Evolutionary conservation across 2,113 vertebrate species (phyloP).

Genomic region (Anseranas semipalmata): DNA sequence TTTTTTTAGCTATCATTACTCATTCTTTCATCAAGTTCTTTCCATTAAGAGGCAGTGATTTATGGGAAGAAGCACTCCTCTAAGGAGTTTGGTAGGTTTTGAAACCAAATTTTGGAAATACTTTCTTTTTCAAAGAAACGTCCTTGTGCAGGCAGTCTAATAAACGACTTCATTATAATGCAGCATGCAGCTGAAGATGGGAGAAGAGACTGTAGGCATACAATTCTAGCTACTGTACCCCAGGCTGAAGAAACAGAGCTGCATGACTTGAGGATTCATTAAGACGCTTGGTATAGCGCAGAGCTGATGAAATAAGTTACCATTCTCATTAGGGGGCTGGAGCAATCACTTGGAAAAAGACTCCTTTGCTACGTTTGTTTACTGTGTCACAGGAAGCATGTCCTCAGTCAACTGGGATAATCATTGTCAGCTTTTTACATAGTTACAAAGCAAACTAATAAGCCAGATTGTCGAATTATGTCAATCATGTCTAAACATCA

Average conservation of each 20-base stretch:
- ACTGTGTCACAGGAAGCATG: conserved; percentile 14
- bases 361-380: conserved; percentile 29
- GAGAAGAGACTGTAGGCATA: not conserved
- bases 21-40: conserved; percentile 41
- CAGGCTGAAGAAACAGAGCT: not conserved
- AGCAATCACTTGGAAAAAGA: conserved; percentile 52
- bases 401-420: conserved; percentile 53
- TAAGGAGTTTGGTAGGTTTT: conserved; percentile 17
- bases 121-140: not conserved
- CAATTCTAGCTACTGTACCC: not conserved
- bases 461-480: conserved; percentile 51
- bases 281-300: not conserved
- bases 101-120: not conserved
- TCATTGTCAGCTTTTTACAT: conserved; percentile 32
- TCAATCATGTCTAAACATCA: conserved; percentile 60
- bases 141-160: conserved; percentile 23
- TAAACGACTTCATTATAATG: conserved; percentile 8
- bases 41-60: conserved; percentile 26
- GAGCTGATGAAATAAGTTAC: conserved; percentile 48
- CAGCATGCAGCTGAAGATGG: not conserved
- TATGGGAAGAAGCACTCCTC: conserved; percentile 29
- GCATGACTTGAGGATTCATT: conserved; percentile 49
- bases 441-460: conserved; percentile 64
- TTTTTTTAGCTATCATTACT: conserved; percentile 43
- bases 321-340: conserved; percentile 47